Evolutionary conservation across 1,140 invertebrate genomes (phyloP).

Genomic region (Diorhabda elongata): DNA sequence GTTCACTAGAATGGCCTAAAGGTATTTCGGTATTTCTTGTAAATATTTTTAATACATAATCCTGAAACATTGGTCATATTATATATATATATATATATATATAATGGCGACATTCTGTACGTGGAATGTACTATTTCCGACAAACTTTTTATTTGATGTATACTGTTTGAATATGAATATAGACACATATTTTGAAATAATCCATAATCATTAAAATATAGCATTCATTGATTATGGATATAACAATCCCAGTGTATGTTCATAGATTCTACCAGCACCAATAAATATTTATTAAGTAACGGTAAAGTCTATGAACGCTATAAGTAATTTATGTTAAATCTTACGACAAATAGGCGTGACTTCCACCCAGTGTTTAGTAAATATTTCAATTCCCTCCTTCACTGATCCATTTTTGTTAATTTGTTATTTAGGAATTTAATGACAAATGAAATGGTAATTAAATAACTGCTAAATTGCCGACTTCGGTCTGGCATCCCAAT

Average conservation of each 20-base stretch:
- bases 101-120: too few relatives aligned
- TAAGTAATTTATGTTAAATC: conserved; percentile 1
- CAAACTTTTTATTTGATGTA: too few relatives aligned
- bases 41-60: too few relatives aligned
- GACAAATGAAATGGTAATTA: not conserved
- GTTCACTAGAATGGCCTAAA: too few relatives aligned
- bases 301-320: not conserved
- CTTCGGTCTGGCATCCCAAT: not conserved
- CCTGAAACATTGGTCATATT: too few relatives aligned
- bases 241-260: not conserved
- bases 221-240: not conserved
- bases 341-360: not conserved
- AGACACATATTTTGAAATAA: not conserved
- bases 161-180: too few relatives aligned
- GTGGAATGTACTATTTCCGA: too few relatives aligned
- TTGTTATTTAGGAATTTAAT: not conserved
- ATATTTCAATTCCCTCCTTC: not conserved
- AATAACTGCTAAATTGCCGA: not conserved
- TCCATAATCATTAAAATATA: not conserved
- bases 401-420: not conserved
- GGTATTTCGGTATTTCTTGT: too few relatives aligned
- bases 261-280: not conserved
- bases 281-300: conserved; percentile 3
- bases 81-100: too few relatives aligned
- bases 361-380: not conserved